A percentile compares a stretch with the other conserved stretches of the same genome.
phyloP scores from a whole-genome alignment of 1,140 invertebrate species.

The Tetranychus cinnabarinus region DNA sequence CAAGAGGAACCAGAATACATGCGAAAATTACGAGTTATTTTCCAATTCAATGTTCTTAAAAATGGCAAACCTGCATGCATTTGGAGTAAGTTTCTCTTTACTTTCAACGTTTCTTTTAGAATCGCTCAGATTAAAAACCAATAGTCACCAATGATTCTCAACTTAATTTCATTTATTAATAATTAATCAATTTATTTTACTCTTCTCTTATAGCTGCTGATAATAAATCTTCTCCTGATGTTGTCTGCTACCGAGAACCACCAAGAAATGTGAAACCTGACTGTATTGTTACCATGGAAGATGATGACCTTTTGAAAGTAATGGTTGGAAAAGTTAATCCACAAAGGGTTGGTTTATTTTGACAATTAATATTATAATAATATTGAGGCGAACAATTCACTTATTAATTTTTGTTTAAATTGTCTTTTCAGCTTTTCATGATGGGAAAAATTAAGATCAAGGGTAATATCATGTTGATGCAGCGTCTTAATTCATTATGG shows the following conservation, averaged over 20 bases:
- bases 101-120: neutral
- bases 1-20: conserved; percentile 41
- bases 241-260: conserved; percentile 46
- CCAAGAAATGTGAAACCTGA: conserved; percentile 49
- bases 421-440: conserved; percentile 34
- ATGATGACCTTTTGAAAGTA: conserved; percentile 16
- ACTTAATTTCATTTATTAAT: neutral
- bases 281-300: conserved; percentile 47
- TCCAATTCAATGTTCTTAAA: conserved; percentile 56
- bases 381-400: neutral
- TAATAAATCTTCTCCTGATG: conserved; percentile 25
- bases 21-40: conserved; percentile 55
- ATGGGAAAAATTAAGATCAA: conserved; percentile 68
- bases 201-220: neutral
- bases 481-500: conserved; percentile 37
- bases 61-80: conserved; percentile 33
- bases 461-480: conserved; percentile 78
- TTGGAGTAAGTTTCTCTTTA: neutral
- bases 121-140: neutral
- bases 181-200: neutral
- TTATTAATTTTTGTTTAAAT: neutral
- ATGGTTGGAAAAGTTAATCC: conserved; percentile 62
- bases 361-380: neutral
- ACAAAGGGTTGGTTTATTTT: conserved; percentile 28
- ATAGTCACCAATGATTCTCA: neutral